These are phyloP conservation scores for Hydrocynus forskahlii DNA, from an alignment of 2,797 vertebrate genomes.

Conservation along the genomic window DNA sequence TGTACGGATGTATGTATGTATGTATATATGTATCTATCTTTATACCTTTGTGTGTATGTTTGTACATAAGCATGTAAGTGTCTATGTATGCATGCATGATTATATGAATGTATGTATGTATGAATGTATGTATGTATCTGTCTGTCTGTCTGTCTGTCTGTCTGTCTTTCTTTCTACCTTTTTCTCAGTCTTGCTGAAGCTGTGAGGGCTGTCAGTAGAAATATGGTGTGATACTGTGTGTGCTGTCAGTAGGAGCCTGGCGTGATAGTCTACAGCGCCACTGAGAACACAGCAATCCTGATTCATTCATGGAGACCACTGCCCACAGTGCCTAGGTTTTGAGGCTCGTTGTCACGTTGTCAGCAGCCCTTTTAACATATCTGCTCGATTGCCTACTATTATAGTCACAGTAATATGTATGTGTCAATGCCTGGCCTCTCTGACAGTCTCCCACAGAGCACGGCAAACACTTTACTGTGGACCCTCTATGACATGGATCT, in stretches of 20 bases:
- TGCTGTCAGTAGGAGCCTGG: constrained; percentile 25
- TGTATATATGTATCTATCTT: too few species aligned
- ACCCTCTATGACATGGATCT: not conserved
- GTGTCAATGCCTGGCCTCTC: not conserved
- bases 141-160: not conserved
- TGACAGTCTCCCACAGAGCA: not conserved
- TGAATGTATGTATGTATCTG: too few species aligned
- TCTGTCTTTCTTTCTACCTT: not conserved
- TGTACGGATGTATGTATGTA: too few species aligned
- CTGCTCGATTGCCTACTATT: not conserved
- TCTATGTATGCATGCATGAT: too few species aligned
- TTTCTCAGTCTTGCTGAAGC: not conserved
- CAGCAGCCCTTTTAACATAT: not conserved
- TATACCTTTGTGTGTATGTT: too few species aligned
- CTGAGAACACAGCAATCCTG: constrained; percentile 25
- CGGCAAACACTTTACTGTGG: not conserved
- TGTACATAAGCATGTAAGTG: too few species aligned
- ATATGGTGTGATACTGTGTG: constrained; percentile 6
- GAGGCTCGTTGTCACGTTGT: constrained; percentile 5
- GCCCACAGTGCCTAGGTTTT: constrained; percentile 41
- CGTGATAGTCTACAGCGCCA: constrained; percentile 20
- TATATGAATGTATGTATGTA: too few species aligned
- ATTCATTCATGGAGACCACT: constrained; percentile 52
- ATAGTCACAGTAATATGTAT: not conserved
- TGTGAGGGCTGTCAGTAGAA: constrained; percentile 30